phyloP scores from a whole-genome alignment of 2,888 invertebrate species.

The Oscheius sp. region DNA sequence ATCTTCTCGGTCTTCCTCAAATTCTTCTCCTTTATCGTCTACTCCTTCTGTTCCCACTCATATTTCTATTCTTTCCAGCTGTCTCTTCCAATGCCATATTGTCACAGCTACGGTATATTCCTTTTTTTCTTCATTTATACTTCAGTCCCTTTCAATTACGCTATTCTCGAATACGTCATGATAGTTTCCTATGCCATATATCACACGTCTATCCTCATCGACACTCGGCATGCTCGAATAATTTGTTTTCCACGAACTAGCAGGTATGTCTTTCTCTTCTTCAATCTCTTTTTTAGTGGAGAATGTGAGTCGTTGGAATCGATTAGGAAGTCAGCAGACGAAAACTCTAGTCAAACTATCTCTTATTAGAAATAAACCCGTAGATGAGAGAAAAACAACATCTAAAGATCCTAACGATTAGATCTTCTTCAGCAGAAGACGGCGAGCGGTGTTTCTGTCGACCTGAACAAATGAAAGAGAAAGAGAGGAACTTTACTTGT shows the following conservation, averaged over 20 bases:
- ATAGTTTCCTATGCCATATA: constrained; percentile 55
- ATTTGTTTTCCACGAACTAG: constrained; percentile 58
- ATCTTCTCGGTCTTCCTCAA: constrained; percentile 45
- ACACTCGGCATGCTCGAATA: constrained; percentile 59
- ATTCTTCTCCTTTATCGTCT: constrained; percentile 37
- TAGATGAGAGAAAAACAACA: neutral
- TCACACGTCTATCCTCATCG: constrained; percentile 57
- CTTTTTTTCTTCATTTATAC: neutral
- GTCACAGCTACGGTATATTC: constrained; percentile 53
- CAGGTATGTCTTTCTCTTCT: constrained; percentile 12
- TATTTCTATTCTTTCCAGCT: constrained; percentile 51
- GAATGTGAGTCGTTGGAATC: constrained; percentile 67
- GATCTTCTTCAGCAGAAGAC: constrained; percentile 16
- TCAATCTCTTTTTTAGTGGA: constrained; percentile 43
- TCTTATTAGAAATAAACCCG: neutral
- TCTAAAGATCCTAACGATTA: neutral
- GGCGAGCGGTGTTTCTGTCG: constrained; percentile 22
- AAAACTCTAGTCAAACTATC: too few relatives aligned
- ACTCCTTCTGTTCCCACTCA: constrained; percentile 50
- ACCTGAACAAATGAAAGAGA: constrained; percentile 7
- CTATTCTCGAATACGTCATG: constrained; percentile 60
- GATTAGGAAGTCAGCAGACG: constrained; percentile 41
- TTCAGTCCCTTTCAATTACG: constrained; percentile 59
- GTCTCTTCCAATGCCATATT: constrained; percentile 42
- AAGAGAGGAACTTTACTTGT: constrained; percentile 11